Evolutionary conservation across 2,113 vertebrate genomes (phyloP).

Genomic region (Rallus limicola): DNA sequence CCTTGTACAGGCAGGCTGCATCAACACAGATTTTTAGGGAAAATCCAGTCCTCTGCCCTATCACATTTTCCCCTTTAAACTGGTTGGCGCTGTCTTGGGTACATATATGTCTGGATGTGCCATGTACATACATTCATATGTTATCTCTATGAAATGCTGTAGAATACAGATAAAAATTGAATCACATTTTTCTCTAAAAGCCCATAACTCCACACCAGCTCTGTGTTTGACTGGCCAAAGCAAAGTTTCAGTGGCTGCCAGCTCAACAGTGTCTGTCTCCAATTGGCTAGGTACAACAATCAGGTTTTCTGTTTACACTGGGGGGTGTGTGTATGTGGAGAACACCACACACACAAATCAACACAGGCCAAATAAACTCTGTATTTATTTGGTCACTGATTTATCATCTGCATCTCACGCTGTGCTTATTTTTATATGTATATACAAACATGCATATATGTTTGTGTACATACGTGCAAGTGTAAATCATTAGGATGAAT

Average conservation of each 20-base stretch:
- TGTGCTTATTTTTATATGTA: background rate
- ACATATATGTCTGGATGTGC: background rate
- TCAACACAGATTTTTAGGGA: background rate
- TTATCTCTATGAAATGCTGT: background rate
- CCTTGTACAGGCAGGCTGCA: background rate
- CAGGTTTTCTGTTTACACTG: background rate
- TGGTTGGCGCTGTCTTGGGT: background rate
- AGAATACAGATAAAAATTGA: background rate
- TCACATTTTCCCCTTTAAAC: background rate
- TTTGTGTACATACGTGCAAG: background rate
- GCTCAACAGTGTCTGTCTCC: background rate
- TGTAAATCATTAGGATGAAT: background rate
- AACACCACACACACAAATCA: background rate
- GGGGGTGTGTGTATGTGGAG: rapidly evolving
- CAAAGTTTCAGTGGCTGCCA: background rate
- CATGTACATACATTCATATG: background rate
- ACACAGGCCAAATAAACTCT: background rate
- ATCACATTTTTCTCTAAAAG: background rate
- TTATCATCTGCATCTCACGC: background rate
- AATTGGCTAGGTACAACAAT: background rate
- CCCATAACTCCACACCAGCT: background rate
- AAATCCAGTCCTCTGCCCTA: background rate
- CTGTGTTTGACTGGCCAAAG: background rate
- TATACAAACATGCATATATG: background rate
- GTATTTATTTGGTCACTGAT: background rate